Base-by-base conservation (phyloP, 1,140 invertebrate species). In the Holotrichia oblita region DNA sequence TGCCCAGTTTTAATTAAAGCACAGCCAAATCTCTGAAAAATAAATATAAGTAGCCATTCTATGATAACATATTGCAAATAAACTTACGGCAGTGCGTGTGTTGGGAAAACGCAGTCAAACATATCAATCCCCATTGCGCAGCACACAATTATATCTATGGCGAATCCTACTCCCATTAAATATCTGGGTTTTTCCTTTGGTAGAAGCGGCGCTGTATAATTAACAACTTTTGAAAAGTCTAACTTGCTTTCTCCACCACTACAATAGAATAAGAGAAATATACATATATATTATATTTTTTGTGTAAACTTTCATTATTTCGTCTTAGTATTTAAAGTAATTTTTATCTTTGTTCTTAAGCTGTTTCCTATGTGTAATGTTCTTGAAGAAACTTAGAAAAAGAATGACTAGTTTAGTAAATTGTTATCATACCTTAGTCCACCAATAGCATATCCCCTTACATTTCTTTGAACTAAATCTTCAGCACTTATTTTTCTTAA, bases 91-190 rank as follows among this genome's bases (percentile, higher is more conserved):
- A 78, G 97, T 99, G 85, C 97, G 91, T 41, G n/a, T n/a, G 97
- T 98, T 27, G 97, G 97, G 88, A 95, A 99, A 17, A 99, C 98
- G 90, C 98, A 99, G 86, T 99, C 98, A 89, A 96, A 99, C 97
- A 99, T 99, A 89, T 99, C 98, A 81, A 96, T 93, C 48, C 98
- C 98, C 12, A 99, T 89, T n/a, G 98, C 97, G 78, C 93, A 93
- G 89, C 98, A 99, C 9, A 99, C 92, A n/a, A 99, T 95, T 78
- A 99, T 88, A 89, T 99, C 98, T 20, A 94, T 91, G n/a, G 97
- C 95, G 89, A 98, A 94, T 79, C 98, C 98, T 48, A 99, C 97
- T 24, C 98, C 98, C 98, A 99, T 99, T 27, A 99, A 89, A 87
- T 99, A 99, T 73, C 97, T 89, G 6, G 98, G 98, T 87, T 97